Percentiles rank a stretch among this genome's conserved stretches.
Conservation (phyloP, 2,113 vertebrate species). For the Otis tarda region DNA sequence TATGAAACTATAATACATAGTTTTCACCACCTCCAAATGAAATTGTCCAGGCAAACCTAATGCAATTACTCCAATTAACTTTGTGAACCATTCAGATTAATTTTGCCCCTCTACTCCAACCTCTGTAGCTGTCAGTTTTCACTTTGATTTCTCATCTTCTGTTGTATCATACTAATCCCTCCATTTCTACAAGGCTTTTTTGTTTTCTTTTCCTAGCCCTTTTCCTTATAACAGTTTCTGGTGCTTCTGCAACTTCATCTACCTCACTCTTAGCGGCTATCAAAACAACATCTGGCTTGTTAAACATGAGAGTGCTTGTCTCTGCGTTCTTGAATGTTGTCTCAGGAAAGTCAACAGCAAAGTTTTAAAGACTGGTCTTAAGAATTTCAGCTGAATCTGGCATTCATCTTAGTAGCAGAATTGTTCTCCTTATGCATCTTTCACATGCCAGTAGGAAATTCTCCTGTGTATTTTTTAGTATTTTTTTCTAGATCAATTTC, state of each 20-base stretch:
- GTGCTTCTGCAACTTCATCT: not conserved
- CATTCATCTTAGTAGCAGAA: not conserved
- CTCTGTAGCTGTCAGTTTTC: not conserved
- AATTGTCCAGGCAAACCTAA: not conserved
- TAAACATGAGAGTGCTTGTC: not conserved
- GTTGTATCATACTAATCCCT: not conserved
- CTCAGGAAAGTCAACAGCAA: not conserved
- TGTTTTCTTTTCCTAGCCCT: not conserved
- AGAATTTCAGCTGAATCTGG: not conserved
- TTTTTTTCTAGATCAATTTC: not conserved
- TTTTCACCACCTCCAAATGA: not conserved
- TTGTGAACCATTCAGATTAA: not conserved
- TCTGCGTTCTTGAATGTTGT: not conserved
- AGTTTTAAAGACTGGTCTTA: not conserved
- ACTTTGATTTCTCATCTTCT: not conserved
- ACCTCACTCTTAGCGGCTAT: not conserved
- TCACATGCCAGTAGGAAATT: not conserved
- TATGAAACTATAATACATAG: not conserved
- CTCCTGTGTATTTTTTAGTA: not conserved
- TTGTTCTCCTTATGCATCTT: not conserved
- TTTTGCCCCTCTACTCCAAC: not conserved
- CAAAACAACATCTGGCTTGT: accelerated
- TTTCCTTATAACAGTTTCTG: not conserved
- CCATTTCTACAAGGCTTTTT: not conserved
- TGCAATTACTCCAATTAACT: not conserved